A percentile compares a stretch with the other conserved stretches of the same genome.
Evolutionary conservation across 2,797 vertebrate species (phyloP).

Genomic region (Paguma larvata): DNA sequence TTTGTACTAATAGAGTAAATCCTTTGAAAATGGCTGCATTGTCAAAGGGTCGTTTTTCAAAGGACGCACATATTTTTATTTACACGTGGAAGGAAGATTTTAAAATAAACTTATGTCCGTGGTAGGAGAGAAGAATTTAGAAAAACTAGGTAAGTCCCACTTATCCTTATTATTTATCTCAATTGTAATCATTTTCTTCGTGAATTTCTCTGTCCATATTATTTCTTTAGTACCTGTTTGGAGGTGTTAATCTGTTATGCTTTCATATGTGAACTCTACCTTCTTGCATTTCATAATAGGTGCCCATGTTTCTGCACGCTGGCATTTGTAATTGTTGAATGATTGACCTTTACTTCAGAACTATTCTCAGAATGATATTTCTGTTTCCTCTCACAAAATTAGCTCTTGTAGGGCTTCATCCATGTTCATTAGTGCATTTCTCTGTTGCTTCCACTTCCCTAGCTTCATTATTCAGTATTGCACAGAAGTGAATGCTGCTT

Average conservation of each 20-base stretch:
- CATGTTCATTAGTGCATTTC: neutral
- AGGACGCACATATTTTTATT: neutral
- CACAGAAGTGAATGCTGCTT: neutral
- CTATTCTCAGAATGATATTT: neutral
- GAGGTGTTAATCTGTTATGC: neutral
- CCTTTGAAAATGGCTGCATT: neutral
- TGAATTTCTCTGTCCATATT: neutral
- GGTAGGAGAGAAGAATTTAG: neutral
- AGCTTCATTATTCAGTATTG: neutral
- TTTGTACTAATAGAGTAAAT: neutral
- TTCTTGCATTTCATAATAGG: neutral
- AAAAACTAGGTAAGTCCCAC: neutral
- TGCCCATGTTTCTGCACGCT: neutral
- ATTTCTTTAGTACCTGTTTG: conserved; percentile 15
- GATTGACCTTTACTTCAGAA: neutral
- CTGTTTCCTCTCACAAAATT: conserved; percentile 7
- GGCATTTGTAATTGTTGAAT: neutral
- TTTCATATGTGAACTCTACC: conserved; percentile 23
- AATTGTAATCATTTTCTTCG: conserved; percentile 4
- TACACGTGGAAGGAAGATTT: neutral
- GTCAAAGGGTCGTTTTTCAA: neutral
- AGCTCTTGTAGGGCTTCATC: neutral
- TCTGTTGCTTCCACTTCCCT: neutral
- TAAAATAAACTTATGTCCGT: neutral
- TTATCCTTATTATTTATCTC: neutral